Percentiles rank a stretch among this genome's conserved stretches.
Evolutionary conservation across 2,888 invertebrate species (phyloP).

Genomic region (Euplagia quadripunctaria): DNA sequence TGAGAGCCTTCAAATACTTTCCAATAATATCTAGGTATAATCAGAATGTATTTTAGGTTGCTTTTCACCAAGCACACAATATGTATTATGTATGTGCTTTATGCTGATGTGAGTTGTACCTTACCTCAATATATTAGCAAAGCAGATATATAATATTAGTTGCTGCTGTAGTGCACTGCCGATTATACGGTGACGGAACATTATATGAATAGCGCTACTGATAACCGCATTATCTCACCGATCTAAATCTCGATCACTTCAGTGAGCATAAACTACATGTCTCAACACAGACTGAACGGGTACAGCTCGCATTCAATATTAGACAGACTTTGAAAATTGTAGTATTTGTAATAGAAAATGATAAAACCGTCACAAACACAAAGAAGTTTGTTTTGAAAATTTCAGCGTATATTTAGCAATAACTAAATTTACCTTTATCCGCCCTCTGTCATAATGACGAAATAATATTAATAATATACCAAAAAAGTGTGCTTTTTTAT

Average conservation of each 20-base stretch:
- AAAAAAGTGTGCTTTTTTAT: constrained; percentile 25
- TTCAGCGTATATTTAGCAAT: neutral
- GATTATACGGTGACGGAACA: neutral
- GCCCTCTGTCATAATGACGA: neutral
- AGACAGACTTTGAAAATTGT: no score
- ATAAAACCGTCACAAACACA: no score
- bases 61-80: no score
- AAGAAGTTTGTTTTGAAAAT: no score
- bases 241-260: neutral
- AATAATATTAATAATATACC: constrained; percentile 1
- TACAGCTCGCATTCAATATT: neutral
- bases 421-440: neutral
- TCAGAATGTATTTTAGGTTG: no score
- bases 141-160: no score
- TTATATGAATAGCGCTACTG: neutral
- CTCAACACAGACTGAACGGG: neutral
- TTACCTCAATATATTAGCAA: no score
- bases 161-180: no score
- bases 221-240: neutral
- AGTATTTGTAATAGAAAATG: no score
- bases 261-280: neutral
- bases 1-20: neutral
- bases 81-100: no score
- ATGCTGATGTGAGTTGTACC: no score
- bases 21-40: neutral